These are phyloP conservation scores for Lasioglossum pauxillum DNA, from an alignment of 2,888 invertebrate genomes.

Conservation along the genomic window DNA sequence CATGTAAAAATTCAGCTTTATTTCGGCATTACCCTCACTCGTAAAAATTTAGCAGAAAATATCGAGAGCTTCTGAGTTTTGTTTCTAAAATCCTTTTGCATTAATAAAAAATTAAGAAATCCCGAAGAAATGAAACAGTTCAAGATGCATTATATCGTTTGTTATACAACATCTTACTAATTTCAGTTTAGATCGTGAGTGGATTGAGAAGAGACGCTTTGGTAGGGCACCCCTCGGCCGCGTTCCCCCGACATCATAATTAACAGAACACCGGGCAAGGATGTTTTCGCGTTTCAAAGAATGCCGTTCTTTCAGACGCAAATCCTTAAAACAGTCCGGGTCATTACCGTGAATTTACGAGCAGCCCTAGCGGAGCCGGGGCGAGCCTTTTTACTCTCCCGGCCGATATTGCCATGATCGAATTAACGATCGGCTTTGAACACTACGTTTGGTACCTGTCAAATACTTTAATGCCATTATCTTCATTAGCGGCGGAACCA, in stretches of 20 bases:
- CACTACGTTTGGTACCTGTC: conserved; percentile 72
- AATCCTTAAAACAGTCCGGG: conserved; percentile 41
- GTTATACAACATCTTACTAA: too few species aligned
- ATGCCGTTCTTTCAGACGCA: conserved; percentile 18
- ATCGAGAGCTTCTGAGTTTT: background rate
- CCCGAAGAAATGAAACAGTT: too few species aligned
- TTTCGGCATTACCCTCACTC: background rate
- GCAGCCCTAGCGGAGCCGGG: conserved; percentile 28
- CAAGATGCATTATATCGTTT: too few species aligned
- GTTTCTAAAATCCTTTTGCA: background rate
- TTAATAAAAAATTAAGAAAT: too few species aligned
- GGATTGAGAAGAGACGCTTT: background rate
- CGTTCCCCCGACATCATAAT: background rate
- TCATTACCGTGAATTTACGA: conserved; percentile 60
- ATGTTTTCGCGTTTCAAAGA: background rate
- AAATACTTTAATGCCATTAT: conserved; percentile 84
- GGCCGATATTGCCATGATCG: conserved; percentile 72
- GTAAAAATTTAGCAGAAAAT: background rate
- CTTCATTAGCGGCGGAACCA: conserved; percentile 81
- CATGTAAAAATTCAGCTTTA: background rate
- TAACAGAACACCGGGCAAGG: background rate
- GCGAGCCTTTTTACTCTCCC: conserved; percentile 55
- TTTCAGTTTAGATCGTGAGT: background rate
- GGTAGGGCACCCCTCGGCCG: too few species aligned
- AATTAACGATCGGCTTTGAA: conserved; percentile 79